Evolutionary conservation across 2,113 vertebrate species (phyloP).

Genomic region (Chlamydotis undulata): DNA sequence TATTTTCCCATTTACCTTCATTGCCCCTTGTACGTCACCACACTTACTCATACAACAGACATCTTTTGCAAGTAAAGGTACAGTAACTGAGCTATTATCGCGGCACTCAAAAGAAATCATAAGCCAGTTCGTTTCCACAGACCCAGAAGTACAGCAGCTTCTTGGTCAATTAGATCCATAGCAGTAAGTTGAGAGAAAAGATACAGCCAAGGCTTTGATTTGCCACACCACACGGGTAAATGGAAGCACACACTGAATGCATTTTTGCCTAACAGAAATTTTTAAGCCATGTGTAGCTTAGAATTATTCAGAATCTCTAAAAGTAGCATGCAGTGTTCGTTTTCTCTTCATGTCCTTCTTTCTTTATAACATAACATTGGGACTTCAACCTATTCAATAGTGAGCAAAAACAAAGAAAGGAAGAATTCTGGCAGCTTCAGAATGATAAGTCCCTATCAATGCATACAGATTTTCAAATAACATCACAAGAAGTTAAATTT

Average conservation of each 20-base stretch:
- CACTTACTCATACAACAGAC: background rate
- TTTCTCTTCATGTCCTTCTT: background rate
- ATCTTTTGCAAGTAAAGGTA: background rate
- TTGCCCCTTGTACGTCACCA: background rate
- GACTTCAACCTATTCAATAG: background rate
- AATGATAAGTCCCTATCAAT: background rate
- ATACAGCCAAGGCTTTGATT: background rate
- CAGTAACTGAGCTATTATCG: background rate
- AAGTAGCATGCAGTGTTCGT: background rate
- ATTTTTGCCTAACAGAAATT: background rate
- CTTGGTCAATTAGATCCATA: background rate
- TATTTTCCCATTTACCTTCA: background rate
- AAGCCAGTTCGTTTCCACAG: background rate
- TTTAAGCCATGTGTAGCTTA: background rate
- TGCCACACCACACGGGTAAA: background rate
- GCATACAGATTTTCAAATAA: background rate
- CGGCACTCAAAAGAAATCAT: background rate
- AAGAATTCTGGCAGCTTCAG: background rate
- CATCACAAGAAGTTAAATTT: background rate
- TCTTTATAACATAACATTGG: background rate
- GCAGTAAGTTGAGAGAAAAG: background rate
- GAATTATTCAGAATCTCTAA: background rate
- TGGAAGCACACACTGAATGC: rapidly evolving
- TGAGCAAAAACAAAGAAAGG: background rate
- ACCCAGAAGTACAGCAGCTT: background rate